phyloP scores from a whole-genome alignment of 2,888 invertebrate species.

The Cistogaster globosa region DNA sequence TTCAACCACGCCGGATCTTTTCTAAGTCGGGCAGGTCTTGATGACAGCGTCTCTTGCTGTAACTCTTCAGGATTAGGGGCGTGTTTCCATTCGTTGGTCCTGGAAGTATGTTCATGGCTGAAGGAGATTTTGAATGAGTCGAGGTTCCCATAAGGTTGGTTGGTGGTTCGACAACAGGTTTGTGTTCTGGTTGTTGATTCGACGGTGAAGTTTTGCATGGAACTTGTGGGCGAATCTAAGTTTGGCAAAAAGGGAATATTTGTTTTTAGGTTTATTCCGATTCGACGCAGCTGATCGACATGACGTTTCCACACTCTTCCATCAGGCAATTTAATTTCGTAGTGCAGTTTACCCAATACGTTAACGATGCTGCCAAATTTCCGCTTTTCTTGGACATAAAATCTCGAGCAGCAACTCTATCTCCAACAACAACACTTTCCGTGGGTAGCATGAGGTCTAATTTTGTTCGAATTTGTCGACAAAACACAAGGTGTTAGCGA shows the following conservation, averaged over 20 bases:
- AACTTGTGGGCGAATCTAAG: background rate
- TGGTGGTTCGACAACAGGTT: conserved; percentile 19
- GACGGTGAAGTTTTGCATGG: background rate
- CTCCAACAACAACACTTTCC: background rate
- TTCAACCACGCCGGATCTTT: conserved; percentile 1
- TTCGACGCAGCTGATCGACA: conserved; percentile 41
- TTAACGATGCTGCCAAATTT: too few relatives aligned
- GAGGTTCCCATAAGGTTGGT: background rate
- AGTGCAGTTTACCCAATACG: too few relatives aligned
- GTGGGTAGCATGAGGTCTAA: conserved; percentile 28
- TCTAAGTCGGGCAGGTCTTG: background rate
- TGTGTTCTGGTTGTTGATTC: conserved; percentile 7
- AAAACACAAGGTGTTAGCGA: too few relatives aligned
- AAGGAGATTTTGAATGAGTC: background rate
- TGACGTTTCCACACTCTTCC: conserved; percentile 56
- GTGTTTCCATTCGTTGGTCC: background rate
- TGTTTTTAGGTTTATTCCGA: conserved; percentile 9
- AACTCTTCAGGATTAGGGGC: background rate
- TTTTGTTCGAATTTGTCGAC: too few relatives aligned
- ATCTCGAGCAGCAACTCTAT: conserved; percentile 63
- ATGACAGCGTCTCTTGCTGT: background rate
- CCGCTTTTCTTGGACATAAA: too few relatives aligned
- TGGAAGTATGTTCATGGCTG: conserved; percentile 7
- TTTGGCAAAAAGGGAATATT: background rate
- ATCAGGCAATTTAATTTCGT: too few relatives aligned